Conservation (phyloP, 2,797 vertebrate species). For the Crocodylus rhombifer region DNA sequence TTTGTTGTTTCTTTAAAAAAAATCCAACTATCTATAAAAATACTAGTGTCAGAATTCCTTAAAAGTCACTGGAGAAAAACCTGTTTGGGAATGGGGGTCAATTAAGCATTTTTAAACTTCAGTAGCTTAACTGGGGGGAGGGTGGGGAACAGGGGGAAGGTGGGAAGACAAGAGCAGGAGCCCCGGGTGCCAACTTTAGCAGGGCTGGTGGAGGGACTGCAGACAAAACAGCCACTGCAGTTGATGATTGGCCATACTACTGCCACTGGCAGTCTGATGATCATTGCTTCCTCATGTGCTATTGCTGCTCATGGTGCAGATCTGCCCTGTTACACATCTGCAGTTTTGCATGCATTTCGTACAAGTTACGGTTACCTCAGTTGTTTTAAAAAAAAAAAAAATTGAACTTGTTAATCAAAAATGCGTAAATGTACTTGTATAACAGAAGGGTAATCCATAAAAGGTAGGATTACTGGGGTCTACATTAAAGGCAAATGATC, state of each 20-base stretch:
- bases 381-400: neutral
- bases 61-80: conserved; percentile 33
- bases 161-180: too few relatives aligned
- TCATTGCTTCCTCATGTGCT: too few relatives aligned
- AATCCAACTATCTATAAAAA: neutral
- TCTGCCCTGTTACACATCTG: too few relatives aligned
- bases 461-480: conserved; percentile 13
- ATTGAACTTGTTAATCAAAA: conserved; percentile 51
- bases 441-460: neutral
- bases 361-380: neutral
- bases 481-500: neutral
- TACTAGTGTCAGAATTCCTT: neutral
- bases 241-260: too few relatives aligned
- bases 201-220: too few relatives aligned
- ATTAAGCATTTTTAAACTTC: conserved; percentile 22
- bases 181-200: too few relatives aligned
- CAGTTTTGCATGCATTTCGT: neutral
- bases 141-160: too few relatives aligned
- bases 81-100: neutral
- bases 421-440: neutral
- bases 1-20: neutral
- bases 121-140: too few relatives aligned
- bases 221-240: too few relatives aligned
- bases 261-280: too few relatives aligned
- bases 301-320: too few relatives aligned